phyloP scores from a whole-genome alignment of 2,113 vertebrate genomes.

The Agelaius phoeniceus region DNA sequence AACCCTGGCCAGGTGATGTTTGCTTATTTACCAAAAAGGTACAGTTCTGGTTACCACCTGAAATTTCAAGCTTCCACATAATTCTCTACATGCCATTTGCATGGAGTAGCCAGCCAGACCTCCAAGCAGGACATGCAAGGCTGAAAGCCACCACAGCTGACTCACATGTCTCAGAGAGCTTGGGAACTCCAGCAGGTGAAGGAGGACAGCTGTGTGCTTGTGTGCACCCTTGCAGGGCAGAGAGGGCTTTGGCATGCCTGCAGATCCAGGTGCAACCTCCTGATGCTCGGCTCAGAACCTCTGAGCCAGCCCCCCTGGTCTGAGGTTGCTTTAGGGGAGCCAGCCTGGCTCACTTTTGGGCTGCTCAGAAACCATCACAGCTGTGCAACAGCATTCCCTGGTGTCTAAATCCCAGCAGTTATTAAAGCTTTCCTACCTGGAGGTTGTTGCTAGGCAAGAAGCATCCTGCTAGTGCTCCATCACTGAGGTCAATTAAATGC shows the following conservation, averaged over 20 bases:
- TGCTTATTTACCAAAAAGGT: neutral
- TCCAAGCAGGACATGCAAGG: neutral
- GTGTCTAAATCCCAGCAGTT: conserved; percentile 1
- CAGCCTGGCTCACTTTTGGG: neutral
- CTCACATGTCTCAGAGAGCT: neutral
- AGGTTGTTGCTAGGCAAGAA: conserved; percentile 1
- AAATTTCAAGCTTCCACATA: neutral
- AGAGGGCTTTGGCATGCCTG: neutral
- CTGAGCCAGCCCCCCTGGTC: neutral
- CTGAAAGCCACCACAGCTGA: neutral
- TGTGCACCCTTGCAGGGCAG: neutral
- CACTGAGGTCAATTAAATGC: conserved; percentile 48
- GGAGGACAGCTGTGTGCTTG: neutral
- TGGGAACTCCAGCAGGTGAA: neutral
- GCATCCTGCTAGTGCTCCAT: neutral
- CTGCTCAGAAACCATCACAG: neutral
- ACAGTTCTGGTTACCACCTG: neutral
- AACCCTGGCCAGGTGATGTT: neutral
- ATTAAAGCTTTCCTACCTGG: conserved; percentile 8
- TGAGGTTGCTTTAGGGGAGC: neutral
- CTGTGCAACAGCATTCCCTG: neutral
- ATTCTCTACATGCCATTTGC: neutral
- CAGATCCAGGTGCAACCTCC: neutral
- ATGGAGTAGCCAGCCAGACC: neutral
- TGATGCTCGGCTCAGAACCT: neutral